Evolutionary conservation across 2,888 invertebrate species (phyloP).

Genomic region (Orchestes rusci): DNA sequence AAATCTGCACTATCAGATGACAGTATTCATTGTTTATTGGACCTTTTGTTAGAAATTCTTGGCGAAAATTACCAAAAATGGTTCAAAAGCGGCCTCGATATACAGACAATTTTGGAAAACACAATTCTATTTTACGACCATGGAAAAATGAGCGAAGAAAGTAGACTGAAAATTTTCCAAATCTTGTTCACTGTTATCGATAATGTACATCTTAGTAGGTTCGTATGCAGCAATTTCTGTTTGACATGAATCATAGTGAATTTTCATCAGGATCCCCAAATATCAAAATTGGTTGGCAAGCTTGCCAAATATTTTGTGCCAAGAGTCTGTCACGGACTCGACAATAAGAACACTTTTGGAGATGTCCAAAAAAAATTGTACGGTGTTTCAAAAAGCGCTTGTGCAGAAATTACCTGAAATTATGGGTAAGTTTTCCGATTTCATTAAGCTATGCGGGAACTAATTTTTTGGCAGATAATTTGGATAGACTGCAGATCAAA

Average conservation of each 20-base stretch:
- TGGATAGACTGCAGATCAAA: slow-evolving; percentile 19
- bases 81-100: slow-evolving; percentile 29
- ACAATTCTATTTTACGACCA: slow-evolving; percentile 26
- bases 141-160: slow-evolving; percentile 23
- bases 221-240: slow-evolving; percentile 22
- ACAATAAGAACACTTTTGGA: slow-evolving; percentile 52
- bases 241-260: neutral
- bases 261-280: slow-evolving; percentile 30
- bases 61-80: slow-evolving; percentile 29
- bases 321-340: slow-evolving; percentile 47
- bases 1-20: neutral
- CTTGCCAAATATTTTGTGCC: slow-evolving; percentile 51
- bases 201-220: slow-evolving; percentile 37
- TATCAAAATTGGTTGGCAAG: slow-evolving; percentile 50
- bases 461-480: slow-evolving; percentile 20
- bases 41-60: slow-evolving; percentile 29
- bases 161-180: slow-evolving; percentile 41
- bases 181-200: slow-evolving; percentile 47
- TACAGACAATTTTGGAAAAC: slow-evolving; percentile 28
- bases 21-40: slow-evolving; percentile 25
- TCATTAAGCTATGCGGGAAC: neutral
- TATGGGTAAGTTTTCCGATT: slow-evolving; percentile 37
- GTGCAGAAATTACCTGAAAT: slow-evolving; percentile 44
- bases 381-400: slow-evolving; percentile 48
- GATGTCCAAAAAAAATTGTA: slow-evolving; percentile 50